These are phyloP conservation scores for Hirtodrosophila histrioides DNA, from an alignment of 2,888 invertebrate species.

Conservation along the genomic window DNA sequence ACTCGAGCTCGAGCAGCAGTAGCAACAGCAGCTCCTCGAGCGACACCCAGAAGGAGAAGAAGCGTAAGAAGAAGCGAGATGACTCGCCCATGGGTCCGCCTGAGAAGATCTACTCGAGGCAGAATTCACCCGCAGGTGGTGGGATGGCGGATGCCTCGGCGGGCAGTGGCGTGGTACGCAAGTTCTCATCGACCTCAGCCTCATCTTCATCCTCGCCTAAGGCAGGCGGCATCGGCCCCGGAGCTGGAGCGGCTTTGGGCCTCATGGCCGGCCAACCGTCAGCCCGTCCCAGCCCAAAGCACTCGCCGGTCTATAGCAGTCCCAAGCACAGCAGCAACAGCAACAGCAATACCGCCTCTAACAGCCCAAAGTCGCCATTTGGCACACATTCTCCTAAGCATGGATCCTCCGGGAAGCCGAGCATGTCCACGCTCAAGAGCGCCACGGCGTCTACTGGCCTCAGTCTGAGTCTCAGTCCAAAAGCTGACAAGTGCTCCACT, in stretches of 20 bases:
- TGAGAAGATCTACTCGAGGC: conserved; percentile 90
- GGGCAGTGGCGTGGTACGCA: conserved; percentile 85
- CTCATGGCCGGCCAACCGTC: conserved; percentile 64
- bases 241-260: conserved; percentile 35
- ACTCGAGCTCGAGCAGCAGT: conserved; percentile 31
- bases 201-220: conserved; percentile 83
- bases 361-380: conserved; percentile 90
- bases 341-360: conserved; percentile 88
- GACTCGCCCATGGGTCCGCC: conserved; percentile 88
- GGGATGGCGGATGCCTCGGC: conserved; percentile 86
- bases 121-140: conserved; percentile 84
- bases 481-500: conserved; percentile 69
- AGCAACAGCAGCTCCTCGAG: conserved; percentile 27
- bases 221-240: conserved; percentile 62
- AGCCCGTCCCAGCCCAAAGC: conserved; percentile 87
- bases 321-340: conserved; percentile 91
- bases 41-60: conserved; percentile 86
- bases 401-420: conserved; percentile 91
- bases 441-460: conserved; percentile 85
- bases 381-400: conserved; percentile 93
- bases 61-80: conserved; percentile 90
- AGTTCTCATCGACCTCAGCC: conserved; percentile 87
- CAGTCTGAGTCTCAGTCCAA: conserved; percentile 78
- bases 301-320: conserved; percentile 85
- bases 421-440: conserved; percentile 94